Base-by-base conservation (phyloP, 2,888 invertebrate species). In the Lymantria dispar region DNA sequence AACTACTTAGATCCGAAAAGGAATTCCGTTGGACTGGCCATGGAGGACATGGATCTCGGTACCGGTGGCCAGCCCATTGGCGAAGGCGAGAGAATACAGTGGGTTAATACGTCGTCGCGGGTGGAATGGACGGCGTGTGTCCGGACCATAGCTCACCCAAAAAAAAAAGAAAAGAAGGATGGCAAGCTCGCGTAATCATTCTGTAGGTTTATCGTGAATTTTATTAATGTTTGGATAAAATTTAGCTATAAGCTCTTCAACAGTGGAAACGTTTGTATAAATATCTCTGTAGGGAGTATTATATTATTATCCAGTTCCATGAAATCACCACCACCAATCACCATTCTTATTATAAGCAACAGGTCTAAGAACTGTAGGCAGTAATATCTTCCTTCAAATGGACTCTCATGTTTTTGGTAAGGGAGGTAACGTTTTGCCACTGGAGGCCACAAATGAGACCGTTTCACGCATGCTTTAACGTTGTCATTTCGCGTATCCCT, bases 401-500 rank as follows among this genome's bases (percentile, higher is more conserved):
- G 10, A 42, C 41, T 37, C 45, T 40, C 47, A 47, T 41, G 43
- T 48, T 37, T 38, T 48, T 48, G 38, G 43, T 30, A n/a, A 8
- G 30, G 22, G 37, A 43, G 38, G 15, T 14, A 36, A 13, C 33
- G 36, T 15, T 36, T 44, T 14, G 10, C 14, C 33, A 44, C 44
- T 14, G 14, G 14, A 15, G 44, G 12, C 9, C 14, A 44, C 36
- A 33, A 44, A 44, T 44, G 14, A 44, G 33, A 44, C 8, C 15
- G 9, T 14, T 44, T 44, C 10, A 44, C 14, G 33, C 33, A 36
- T 15, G 14, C 33, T 10, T 36, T 36, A 36, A 44, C 15, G 33
- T 44, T 36, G 42, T 22, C 42, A 0, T 22, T n/a, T 22, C 22
- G 22, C 5, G 29, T 11, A 11, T 11, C 42, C 11, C 11, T 22